Base-by-base conservation (phyloP, 2,113 vertebrate genomes). In the Ranitomeya variabilis region DNA sequence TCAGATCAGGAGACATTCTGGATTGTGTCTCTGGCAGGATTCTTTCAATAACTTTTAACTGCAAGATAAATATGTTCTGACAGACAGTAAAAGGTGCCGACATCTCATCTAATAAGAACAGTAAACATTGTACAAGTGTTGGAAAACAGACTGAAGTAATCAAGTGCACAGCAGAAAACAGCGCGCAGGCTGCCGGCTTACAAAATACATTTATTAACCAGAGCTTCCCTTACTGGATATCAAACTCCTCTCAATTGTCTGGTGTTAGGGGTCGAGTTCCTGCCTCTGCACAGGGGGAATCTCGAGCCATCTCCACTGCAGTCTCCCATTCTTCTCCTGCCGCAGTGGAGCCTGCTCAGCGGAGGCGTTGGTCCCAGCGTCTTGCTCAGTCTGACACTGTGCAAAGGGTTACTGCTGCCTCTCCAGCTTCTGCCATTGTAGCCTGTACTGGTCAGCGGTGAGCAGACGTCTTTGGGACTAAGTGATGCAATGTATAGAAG, bases 121-220 rank as follows among this genome's bases (percentile, higher is more conserved):
- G 73, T 37, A 83, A 83, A 62, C 26, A 82, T 37, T 57, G 12
- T 11, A 87, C 90, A 91, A 52, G 0, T n/a, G 37, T 76, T 76
- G 31, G 21, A 76, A 74, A 76, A 76, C 45, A 52, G 73, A 52
- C 73, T 51, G 71, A 74, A 74, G 31, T 74, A 74, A 74, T 74
- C 31, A 51, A 51, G 71, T 51, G 15, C 31, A 74, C 37, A 45
- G 37, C 16, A 74, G 71, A 74, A 51, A 74, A 14, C 67, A 18
- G 12, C 4, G 71, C 16, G 15, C 16, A 45, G 16, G 31, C 9
- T 74, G 37, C 18, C 1, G 45, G 15, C 67, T 12, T 69, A n/a
- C 23, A 4, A 69, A 19, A 45, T 51, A 19, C 14, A 74, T 74
- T 76, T 52, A 18, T 76, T 31, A 52, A 18, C 51, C 19, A 76